Percentiles rank a stretch among this genome's conserved stretches.
These are phyloP conservation scores for Harpegnathos saltator DNA, from an alignment of 1,140 invertebrate species.

Conservation along the genomic window DNA sequence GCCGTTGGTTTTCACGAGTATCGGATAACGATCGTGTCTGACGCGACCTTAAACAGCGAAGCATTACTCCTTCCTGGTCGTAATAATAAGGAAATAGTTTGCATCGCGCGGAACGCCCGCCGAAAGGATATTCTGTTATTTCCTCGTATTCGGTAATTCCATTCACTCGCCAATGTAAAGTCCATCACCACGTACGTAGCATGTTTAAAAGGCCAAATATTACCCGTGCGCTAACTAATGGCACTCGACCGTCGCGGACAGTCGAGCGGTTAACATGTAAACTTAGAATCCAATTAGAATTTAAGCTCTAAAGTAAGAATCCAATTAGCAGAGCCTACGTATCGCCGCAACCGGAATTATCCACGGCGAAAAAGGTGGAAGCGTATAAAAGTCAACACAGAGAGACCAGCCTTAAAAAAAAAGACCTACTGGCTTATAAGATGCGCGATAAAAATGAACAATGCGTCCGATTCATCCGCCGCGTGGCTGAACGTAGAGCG, in stretches of 20 bases:
- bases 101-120: background rate
- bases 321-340: background rate
- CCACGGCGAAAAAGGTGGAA: no score
- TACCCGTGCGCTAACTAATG: background rate
- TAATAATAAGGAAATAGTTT: background rate
- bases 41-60: background rate
- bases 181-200: background rate
- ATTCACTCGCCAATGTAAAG: background rate
- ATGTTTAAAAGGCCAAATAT: background rate
- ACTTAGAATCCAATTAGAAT: background rate
- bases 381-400: no score
- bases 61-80: background rate
- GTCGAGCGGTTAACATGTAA: background rate
- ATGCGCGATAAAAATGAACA: slow-evolving; percentile 22
- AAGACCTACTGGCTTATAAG: background rate
- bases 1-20: background rate
- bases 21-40: slow-evolving; percentile 7
- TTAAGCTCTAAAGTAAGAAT: background rate
- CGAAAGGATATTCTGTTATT: background rate
- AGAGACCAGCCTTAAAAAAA: no score
- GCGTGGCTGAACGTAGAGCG: background rate
- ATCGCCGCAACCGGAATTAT: background rate
- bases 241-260: background rate
- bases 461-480: slow-evolving; percentile 4
- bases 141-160: slow-evolving; percentile 11